Conservation (phyloP, 2,888 invertebrate genomes). For the Hirtodrosophila trivittata region DNA sequence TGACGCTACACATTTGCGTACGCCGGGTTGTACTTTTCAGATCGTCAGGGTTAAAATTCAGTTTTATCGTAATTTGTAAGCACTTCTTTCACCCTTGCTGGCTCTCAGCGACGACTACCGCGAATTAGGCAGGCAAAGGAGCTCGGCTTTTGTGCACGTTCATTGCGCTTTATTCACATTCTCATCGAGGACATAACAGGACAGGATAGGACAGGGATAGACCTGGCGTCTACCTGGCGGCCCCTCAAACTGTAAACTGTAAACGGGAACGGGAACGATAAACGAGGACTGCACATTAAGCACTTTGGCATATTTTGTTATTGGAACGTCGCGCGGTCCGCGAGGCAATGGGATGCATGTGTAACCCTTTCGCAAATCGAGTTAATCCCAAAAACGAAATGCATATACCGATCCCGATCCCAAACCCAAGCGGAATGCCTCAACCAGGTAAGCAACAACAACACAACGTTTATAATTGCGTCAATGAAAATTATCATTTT, state of each 20-base stretch:
- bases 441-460: constrained; percentile 33
- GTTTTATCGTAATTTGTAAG: constrained; percentile 68
- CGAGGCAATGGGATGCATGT: constrained; percentile 51
- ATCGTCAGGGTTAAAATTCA: constrained; percentile 61
- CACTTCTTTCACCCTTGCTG: constrained; percentile 45
- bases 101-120: constrained; percentile 26
- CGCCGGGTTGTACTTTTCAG: constrained; percentile 7
- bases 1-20: constrained; percentile 63
- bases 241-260: too few species aligned
- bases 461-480: constrained; percentile 53
- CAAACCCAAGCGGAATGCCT: constrained; percentile 6
- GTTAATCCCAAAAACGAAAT: constrained; percentile 71
- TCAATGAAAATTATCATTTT: constrained; percentile 76
- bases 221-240: constrained; percentile 56
- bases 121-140: constrained; percentile 48
- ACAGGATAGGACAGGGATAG: constrained; percentile 1
- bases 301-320: constrained; percentile 64
- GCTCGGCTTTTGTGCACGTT: constrained; percentile 55
- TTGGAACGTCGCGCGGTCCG: constrained; percentile 47
- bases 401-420: constrained; percentile 38
- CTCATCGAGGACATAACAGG: constrained; percentile 27
- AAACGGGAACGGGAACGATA: constrained; percentile 14
- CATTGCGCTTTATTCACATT: constrained; percentile 55
- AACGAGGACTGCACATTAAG: constrained; percentile 49
- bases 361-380: constrained; percentile 75